These are phyloP conservation scores for Acrossocheilus wenchowensis DNA, from an alignment of 2,797 vertebrate species.

Conservation along the genomic window DNA sequence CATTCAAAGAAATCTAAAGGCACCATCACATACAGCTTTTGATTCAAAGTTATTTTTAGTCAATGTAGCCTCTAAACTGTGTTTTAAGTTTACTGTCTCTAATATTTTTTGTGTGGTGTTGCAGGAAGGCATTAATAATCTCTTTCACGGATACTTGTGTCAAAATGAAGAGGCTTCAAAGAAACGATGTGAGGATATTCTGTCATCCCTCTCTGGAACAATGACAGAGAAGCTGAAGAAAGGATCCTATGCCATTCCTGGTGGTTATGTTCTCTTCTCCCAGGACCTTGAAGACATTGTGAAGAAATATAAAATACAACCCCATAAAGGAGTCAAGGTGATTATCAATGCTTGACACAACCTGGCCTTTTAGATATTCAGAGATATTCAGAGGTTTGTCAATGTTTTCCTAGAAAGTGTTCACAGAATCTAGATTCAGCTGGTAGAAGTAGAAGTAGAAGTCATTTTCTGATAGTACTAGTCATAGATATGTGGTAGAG, in stretches of 20 bases:
- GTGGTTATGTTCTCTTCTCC: conserved; percentile 62
- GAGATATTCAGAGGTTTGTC: neutral
- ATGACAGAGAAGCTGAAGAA: conserved; percentile 48
- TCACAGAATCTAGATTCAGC: neutral
- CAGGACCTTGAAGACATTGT: conserved; percentile 54
- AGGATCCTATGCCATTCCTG: conserved; percentile 54
- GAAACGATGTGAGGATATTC: conserved; percentile 50
- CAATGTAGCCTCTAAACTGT: neutral
- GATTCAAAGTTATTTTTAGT: neutral
- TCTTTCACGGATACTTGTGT: conserved; percentile 37
- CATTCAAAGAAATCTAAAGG: neutral
- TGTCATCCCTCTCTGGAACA: conserved; percentile 44
- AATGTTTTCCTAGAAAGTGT: neutral
- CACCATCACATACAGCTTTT: neutral
- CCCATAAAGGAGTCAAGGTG: conserved; percentile 53
- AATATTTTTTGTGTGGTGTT: conserved; percentile 25
- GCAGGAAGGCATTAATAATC: conserved; percentile 55
- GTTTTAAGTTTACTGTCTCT: neutral
- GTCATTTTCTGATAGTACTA: neutral
- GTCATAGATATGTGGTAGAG: neutral
- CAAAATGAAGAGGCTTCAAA: conserved; percentile 57
- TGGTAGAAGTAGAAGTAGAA: neutral
- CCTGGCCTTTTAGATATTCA: neutral
- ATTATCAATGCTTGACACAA: neutral
- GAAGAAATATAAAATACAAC: conserved; percentile 40